phyloP scores from a whole-genome alignment of 2,797 vertebrate genomes.

The Pantherophis vulpinus region DNA sequence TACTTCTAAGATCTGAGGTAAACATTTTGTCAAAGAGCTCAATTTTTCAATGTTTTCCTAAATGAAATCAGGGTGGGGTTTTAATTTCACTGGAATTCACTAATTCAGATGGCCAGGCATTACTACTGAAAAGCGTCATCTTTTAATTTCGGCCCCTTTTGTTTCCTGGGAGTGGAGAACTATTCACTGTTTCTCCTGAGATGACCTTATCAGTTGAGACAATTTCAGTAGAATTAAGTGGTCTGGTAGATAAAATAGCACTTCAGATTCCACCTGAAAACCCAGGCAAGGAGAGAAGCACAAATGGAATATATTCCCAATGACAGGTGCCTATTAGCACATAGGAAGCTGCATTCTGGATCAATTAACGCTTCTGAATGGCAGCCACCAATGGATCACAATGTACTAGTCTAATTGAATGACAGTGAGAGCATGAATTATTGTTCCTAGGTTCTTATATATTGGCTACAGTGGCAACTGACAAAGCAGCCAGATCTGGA shows the following conservation, averaged over 20 bases:
- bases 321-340: background rate
- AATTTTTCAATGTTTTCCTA: background rate
- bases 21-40: background rate
- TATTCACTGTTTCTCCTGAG: background rate
- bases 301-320: background rate
- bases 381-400: background rate
- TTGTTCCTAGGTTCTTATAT: background rate
- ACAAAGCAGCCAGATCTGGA: background rate
- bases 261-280: background rate
- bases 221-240: background rate
- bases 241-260: background rate
- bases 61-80: background rate
- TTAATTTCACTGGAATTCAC: background rate
- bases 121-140: background rate
- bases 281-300: background rate
- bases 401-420: background rate
- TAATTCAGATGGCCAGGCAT: background rate
- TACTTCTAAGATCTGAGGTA: background rate
- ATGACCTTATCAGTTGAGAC: background rate
- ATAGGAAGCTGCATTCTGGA: background rate
- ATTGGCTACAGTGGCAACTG: background rate
- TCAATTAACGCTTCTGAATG: background rate
- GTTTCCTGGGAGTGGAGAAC: background rate
- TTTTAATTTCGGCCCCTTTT: background rate
- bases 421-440: background rate